Evolutionary conservation across 2,888 invertebrate species (phyloP).

Genomic region (Sylvicola cinctus): DNA sequence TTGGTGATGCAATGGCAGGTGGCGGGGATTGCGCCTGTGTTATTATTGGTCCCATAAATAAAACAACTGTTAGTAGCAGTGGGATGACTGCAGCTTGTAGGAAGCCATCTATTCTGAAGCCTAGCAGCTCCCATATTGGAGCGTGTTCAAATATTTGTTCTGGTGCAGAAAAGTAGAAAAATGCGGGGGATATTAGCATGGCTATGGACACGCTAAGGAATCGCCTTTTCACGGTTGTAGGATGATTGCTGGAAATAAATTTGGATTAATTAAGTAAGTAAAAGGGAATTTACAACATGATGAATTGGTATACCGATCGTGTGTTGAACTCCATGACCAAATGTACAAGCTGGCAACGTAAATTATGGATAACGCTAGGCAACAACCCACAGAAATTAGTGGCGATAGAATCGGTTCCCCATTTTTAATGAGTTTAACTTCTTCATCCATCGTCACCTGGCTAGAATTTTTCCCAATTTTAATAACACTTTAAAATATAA

Average conservation of each 20-base stretch:
- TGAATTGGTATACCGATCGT: slow-evolving; percentile 59
- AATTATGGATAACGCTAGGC: slow-evolving; percentile 51
- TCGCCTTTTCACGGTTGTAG: slow-evolving; percentile 66
- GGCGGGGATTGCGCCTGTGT: slow-evolving; percentile 19
- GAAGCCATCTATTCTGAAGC: slow-evolving; percentile 52
- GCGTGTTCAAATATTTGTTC: slow-evolving; percentile 36
- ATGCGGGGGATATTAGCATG: slow-evolving; percentile 57
- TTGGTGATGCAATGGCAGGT: not conserved
- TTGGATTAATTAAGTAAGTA: not conserved
- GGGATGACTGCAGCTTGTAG: slow-evolving; percentile 53
- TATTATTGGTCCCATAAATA: slow-evolving; percentile 67
- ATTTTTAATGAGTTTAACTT: too few species aligned
- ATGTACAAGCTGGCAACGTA: slow-evolving; percentile 79
- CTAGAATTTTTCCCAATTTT: too few species aligned
- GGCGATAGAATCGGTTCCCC: too few species aligned
- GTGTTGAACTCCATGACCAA: slow-evolving; percentile 44
- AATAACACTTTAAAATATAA: too few species aligned
- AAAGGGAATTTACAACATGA: not conserved
- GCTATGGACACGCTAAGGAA: slow-evolving; percentile 71
- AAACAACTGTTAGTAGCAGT: slow-evolving; percentile 51
- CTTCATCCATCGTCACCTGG: too few species aligned
- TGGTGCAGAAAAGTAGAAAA: slow-evolving; percentile 51
- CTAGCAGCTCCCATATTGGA: slow-evolving; percentile 47
- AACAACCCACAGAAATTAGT: slow-evolving; percentile 38
- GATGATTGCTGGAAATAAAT: slow-evolving; percentile 60